These are phyloP conservation scores for Pseudorasbora parva DNA, from an alignment of 2,113 vertebrate species.

Conservation along the genomic window DNA sequence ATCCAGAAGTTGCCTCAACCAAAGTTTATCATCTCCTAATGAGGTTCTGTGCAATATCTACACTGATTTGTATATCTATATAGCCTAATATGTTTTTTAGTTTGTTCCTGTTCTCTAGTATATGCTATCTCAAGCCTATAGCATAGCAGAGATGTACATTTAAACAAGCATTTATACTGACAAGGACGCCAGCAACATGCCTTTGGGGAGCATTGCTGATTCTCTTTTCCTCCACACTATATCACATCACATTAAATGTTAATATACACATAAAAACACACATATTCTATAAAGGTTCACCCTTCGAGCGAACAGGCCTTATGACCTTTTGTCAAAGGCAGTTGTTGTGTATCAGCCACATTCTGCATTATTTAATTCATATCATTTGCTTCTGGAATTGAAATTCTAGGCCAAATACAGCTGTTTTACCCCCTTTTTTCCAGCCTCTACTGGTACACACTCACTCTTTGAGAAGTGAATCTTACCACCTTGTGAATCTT, in stretches of 20 bases:
- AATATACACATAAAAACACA: constrained; percentile 3
- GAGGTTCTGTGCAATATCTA: neutral
- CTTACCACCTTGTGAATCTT: neutral
- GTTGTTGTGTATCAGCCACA: neutral
- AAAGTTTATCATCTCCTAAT: neutral
- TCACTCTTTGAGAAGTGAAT: constrained; percentile 8
- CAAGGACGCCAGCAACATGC: constrained; percentile 36
- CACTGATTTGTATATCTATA: neutral
- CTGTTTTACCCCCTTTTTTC: neutral
- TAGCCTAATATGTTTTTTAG: constrained; percentile 12
- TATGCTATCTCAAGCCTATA: constrained; percentile 19
- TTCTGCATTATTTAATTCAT: neutral
- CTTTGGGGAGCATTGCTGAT: constrained; percentile 31
- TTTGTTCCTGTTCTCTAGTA: constrained; percentile 10
- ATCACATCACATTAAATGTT: constrained; percentile 15
- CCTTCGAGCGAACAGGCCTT: neutral
- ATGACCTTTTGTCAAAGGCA: constrained; percentile 20
- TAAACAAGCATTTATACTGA: constrained; percentile 43
- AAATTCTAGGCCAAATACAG: neutral
- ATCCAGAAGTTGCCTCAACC: neutral
- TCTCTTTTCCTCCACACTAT: constrained; percentile 7
- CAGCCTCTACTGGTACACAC: constrained; percentile 33
- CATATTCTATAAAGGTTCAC: constrained; percentile 29
- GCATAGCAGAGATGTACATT: constrained; percentile 23
- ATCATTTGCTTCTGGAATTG: constrained; percentile 8